Base-by-base conservation (phyloP, 2,888 invertebrate species). In the Frankliniella intonsa region DNA sequence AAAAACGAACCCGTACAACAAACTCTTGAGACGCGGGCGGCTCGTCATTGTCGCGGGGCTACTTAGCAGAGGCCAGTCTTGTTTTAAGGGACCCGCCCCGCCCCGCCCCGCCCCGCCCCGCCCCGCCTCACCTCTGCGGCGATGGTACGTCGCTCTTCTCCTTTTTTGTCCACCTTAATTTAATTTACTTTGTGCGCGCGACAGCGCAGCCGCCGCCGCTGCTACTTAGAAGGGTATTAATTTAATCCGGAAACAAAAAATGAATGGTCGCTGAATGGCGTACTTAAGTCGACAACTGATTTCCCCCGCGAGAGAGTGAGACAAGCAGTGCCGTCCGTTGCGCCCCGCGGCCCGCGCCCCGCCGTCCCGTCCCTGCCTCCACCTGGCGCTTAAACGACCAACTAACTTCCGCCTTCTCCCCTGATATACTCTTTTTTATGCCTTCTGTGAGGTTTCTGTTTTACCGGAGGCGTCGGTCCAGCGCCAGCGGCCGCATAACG, bases 241-340 rank as follows among this genome's bases (percentile, higher is more conserved):
- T 76, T 76, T 76, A 76, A 76, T 76, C 69, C 69, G 69, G 69
- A 76, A 76, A 76, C 69, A 76, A 76, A 76, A 76, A 76, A 76
- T 76, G 69, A 76, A 62, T 62, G 62, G 62, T 10, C 62, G 69
- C 69, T 76, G 69, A 76, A 76, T 76, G 69, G 69, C 25, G 69
- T 76, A 76, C 69, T 76, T 76, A 76, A 10, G 69, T 76, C 25
- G 69, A 22, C 12, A 76, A 76, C 69, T 76, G 69, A 76, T 76
- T 25, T 25, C 38, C 38, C 38, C 38, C 38, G 38, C 38, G 38
- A 38, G 38, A 38, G 38, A 38, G 38, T 38, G 38, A 38, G 38
- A 38, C 38, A 5, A 38, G 38, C 14, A 19, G 17, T 55, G 17
- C 19, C 14, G 14, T 19, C 55, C 19, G 55, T 19, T 14, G 55